phyloP scores from a whole-genome alignment of 2,888 invertebrate genomes.

The Acanthosepion esculentum region DNA sequence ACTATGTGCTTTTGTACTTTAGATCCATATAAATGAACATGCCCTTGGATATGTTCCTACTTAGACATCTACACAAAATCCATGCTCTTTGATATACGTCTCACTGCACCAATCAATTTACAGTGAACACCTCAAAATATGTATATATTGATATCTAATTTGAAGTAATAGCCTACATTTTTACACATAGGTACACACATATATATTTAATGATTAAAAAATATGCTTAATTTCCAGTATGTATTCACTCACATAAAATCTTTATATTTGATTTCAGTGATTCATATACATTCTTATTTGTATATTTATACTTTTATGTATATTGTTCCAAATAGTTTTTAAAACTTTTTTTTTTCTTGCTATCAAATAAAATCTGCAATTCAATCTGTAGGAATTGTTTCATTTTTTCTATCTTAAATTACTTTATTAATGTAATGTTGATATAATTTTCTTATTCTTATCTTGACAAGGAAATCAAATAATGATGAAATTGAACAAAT shows the following conservation, averaged over 20 bases:
- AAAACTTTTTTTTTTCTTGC: too few species aligned
- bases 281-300: too few species aligned
- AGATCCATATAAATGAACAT: conserved; percentile 17
- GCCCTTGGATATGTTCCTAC: neutral
- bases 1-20: neutral
- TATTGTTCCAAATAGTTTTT: neutral
- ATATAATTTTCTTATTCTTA: neutral
- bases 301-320: neutral
- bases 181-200: too few species aligned
- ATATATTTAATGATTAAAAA: too few species aligned
- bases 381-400: neutral
- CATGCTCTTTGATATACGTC: neutral
- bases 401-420: neutral
- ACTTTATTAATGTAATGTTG: neutral
- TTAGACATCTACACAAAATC: neutral
- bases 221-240: too few species aligned
- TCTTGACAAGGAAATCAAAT: neutral
- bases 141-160: neutral
- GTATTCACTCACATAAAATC: too few species aligned
- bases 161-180: too few species aligned
- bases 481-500: neutral
- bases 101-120: neutral
- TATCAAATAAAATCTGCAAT: too few species aligned
- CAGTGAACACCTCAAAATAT: neutral
- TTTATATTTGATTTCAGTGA: too few species aligned